phyloP scores from a whole-genome alignment of 2,888 invertebrate genomes.

The Ectemnius continuus region DNA sequence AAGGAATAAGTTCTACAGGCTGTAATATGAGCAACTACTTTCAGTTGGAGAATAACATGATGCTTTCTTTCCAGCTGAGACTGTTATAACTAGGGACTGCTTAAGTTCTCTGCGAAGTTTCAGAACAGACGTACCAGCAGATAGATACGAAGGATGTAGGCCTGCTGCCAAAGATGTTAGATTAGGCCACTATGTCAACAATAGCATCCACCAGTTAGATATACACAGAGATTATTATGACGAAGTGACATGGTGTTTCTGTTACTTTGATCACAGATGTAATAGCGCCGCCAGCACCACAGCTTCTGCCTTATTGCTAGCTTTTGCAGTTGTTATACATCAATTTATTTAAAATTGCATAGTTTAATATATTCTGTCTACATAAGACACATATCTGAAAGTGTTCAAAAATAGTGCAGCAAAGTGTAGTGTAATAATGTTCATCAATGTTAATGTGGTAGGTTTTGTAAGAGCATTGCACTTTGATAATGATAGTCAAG shows the following conservation, averaged over 20 bases:
- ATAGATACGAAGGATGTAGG: conserved; percentile 94
- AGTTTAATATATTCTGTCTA: background rate
- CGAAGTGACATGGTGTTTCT: conserved; percentile 92
- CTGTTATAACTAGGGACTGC: conserved; percentile 91
- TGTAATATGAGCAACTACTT: background rate
- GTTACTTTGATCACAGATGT: conserved; percentile 93
- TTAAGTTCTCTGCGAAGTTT: conserved; percentile 87
- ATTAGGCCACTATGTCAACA: conserved; percentile 92
- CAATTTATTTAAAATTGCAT: conserved; percentile 9
- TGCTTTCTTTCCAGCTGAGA: conserved; percentile 81
- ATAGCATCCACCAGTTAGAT: conserved; percentile 90
- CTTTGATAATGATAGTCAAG: too few species aligned
- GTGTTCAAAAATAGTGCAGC: too few species aligned
- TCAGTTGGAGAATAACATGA: too few species aligned
- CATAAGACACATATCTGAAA: background rate
- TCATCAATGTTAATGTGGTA: too few species aligned
- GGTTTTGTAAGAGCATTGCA: too few species aligned
- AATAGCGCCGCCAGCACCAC: conserved; percentile 80
- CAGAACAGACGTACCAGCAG: conserved; percentile 93
- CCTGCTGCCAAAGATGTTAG: conserved; percentile 88
- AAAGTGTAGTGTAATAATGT: too few species aligned
- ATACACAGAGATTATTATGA: conserved; percentile 90
- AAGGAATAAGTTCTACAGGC: conserved; percentile 22
- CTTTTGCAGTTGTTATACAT: conserved; percentile 26
- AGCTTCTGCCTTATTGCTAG: conserved; percentile 64